Conservation (phyloP, 2,797 vertebrate species). For the Chelonia mydas region DNA sequence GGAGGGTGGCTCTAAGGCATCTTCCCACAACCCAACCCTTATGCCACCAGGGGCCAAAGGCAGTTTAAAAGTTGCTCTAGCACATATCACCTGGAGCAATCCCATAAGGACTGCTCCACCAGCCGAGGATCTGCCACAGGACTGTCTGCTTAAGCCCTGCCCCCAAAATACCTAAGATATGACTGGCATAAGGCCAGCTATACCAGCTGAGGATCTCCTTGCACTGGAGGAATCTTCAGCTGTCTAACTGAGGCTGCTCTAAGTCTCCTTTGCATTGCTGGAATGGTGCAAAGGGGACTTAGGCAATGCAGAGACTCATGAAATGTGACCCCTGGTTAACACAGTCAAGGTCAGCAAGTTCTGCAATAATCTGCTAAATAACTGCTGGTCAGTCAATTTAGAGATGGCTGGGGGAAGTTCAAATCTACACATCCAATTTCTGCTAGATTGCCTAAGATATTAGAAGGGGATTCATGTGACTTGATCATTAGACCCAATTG, state of each 20-base stretch:
- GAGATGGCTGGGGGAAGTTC: not conserved
- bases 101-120: not conserved
- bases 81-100: not conserved
- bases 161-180: not conserved
- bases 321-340: not conserved
- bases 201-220: not conserved
- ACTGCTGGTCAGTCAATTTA: not conserved
- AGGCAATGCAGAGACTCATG: not conserved
- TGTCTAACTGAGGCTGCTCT: not conserved
- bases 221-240: not conserved
- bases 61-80: not conserved
- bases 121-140: not conserved
- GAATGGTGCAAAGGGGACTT: not conserved
- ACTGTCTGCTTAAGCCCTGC: not conserved
- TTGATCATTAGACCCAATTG: not conserved
- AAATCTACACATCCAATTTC: not conserved
- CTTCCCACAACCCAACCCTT: not conserved
- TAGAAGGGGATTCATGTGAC: not conserved
- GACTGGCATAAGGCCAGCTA: not conserved
- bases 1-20: not conserved
- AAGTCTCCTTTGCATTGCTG: not conserved
- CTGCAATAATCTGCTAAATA: not conserved
- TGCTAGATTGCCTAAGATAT: not conserved
- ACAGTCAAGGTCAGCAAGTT: not conserved
- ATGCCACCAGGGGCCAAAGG: not conserved